Base-by-base conservation (phyloP, 2,888 invertebrate species). In the Frankliniella intonsa region DNA sequence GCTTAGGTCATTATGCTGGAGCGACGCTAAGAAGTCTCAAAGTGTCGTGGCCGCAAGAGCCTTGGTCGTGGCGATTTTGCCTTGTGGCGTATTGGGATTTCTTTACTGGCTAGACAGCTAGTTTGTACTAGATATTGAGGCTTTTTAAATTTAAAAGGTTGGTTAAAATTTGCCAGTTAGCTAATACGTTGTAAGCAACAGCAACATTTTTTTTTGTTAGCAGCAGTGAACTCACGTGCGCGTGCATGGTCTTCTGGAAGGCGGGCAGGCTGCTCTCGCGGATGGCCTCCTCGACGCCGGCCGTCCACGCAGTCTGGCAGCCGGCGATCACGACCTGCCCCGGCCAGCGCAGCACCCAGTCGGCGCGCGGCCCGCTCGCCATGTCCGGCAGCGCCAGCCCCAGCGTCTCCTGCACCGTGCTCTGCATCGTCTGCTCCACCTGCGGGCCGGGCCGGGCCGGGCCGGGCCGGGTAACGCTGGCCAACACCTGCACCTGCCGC, bases 321-420 rank as follows among this genome's bases (percentile, higher is more conserved):
- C 92, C 93, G 3, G 93, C 94, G 80, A 95, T 93, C 5, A 94
- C 94, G 10, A 94, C 91, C 88, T 95, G 94, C 0, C 94, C 94
- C 0, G 94, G 94, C 94, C 94, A 95, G 81, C 90, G 89, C 82
- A 94, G 88, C 65, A 94, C 94, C 94, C 94, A 94, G 82, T 91
- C 87, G 3, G 89, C 89, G 14, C 94, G 90, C 14, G 86, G 84
- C 81, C 86, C 86, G 80, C 84, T 84, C 25, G 86, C 85, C 84
- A 91, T 88, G 83, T 89, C 89, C 1, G 84, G 85, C 51, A 91
- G 85, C n/a, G 91, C 87, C 69, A 87, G 87, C 22, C 88, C 88
- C 81, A 91, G 87, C n/a, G 88, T 89, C 8, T 86, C 86, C 81
- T 90, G 85, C 5, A 91, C 87, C 7, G 93, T 91, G 85, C 92